Evolutionary conservation across 2,888 invertebrate species (phyloP).

Genomic region (Temnothorax ravouxi): DNA sequence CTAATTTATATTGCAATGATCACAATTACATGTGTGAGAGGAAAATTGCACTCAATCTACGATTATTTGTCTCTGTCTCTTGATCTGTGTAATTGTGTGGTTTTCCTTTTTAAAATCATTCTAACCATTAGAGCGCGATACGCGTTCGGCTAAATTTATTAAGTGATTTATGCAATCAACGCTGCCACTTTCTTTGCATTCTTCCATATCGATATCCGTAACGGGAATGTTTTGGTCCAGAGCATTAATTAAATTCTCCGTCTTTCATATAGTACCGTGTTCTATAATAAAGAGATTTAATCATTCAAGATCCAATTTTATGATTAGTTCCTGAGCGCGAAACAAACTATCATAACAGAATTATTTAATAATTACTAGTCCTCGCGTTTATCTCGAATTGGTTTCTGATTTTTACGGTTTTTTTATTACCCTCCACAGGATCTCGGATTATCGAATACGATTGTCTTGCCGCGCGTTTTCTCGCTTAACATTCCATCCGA

Average conservation of each 20-base stretch:
- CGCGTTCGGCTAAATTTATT: not conserved
- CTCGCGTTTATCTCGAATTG: constrained; percentile 24
- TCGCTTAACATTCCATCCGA: not conserved
- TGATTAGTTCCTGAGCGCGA: constrained; percentile 2
- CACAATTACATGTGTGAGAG: not conserved
- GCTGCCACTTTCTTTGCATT: constrained; percentile 16
- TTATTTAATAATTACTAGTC: constrained; percentile 35
- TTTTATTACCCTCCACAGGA: not conserved
- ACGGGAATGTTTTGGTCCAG: not conserved
- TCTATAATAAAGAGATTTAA: constrained; percentile 41
- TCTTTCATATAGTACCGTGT: constrained; percentile 2
- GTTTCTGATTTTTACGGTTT: constrained; percentile 20
- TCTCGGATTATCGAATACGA: not conserved
- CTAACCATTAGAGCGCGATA: not conserved
- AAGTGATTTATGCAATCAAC: not conserved
- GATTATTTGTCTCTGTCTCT: constrained; percentile 14
- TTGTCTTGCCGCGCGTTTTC: not conserved
- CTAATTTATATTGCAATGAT: constrained; percentile 23
- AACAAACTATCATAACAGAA: not conserved
- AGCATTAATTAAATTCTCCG: constrained; percentile 9
- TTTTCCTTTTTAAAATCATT: not conserved
- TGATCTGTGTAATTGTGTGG: too few relatives aligned
- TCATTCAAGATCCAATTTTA: constrained; percentile 41
- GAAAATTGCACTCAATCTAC: not conserved
- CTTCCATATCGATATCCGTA: not conserved